These are phyloP conservation scores for Chelidonichthys spinosus DNA, from an alignment of 2,797 vertebrate species.

Conservation along the genomic window DNA sequence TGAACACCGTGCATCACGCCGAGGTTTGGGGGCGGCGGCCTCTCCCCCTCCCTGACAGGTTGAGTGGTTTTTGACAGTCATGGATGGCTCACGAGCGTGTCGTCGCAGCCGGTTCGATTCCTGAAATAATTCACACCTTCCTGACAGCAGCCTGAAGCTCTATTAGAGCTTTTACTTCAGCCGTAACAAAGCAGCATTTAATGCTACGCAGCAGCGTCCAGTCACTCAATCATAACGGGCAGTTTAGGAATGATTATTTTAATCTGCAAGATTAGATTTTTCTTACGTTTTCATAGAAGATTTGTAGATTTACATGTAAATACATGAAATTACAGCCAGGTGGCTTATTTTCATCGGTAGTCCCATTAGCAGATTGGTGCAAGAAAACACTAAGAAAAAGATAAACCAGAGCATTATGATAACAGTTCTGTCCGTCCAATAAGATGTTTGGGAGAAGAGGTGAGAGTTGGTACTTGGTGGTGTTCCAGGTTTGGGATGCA, in stretches of 20 bases:
- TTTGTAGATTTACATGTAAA: no score
- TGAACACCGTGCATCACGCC: constrained; percentile 52
- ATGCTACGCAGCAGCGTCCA: neutral
- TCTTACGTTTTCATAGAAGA: neutral
- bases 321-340: no score
- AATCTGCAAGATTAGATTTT: neutral
- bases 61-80: constrained; percentile 55
- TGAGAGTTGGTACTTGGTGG: no score
- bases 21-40: constrained; percentile 18
- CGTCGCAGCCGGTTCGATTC: constrained; percentile 6
- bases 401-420: no score
- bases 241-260: constrained; percentile 1
- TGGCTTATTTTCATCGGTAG: no score
- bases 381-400: no score
- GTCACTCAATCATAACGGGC: neutral
- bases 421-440: no score
- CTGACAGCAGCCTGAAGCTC: neutral
- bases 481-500: no score
- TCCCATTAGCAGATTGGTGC: no score
- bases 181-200: constrained; percentile 3
- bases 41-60: constrained; percentile 45
- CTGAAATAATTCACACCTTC: constrained; percentile 23
- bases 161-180: neutral
- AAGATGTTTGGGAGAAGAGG: no score
- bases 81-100: neutral